Evolutionary conservation across 2,113 vertebrate genomes (phyloP), one percentile per base, ranked within the genome.

Genomic region (Pachypanchax playfairii): DNA sequence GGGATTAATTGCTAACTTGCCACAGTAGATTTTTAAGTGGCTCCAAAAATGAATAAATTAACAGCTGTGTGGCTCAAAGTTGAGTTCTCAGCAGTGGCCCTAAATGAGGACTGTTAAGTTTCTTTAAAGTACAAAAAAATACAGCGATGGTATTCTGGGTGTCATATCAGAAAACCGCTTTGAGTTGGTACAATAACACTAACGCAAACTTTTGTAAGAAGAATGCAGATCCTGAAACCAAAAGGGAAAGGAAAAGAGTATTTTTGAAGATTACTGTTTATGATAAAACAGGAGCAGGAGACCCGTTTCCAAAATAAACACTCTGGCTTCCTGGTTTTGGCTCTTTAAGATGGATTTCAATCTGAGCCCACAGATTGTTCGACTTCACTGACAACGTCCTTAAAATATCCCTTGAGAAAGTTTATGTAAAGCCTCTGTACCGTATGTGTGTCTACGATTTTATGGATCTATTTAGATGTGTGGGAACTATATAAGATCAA

Each of bases 401-500:
- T 70, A 75, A 88, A 81, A 82, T 77, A 88, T 85, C 73, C 82
- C 73, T 69, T 83, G 81, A 82, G 83, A 86, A 88, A 84, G 83
- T 87, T 84, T 79, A 82, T 70, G 52, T 44, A 46, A 47, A 18
- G 60, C 33, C 17, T 25, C 49, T 20, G 25, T 57, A n/a, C n/a
- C n/a, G n/a, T n/a, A n/a, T 58, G 53, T 26, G 52, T 1, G 15
- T 58, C 10, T 56, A 20, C 2, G 18, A 11, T 22, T 57, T 12
- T 24, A 14, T 49, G 47, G 56, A 38, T 46, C 63, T 18, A 26
- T 48, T 29, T 26, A 38, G 29, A 43, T 67, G 74, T 86, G 77
- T 84, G 82, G 79, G 82, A 88, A 80, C 69, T 41, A 63, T 66
- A 68, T 62, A 63, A 71, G 62, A 58, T 62, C 26, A 2, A 60